Base-by-base conservation (phyloP, 2,113 vertebrate species). In the Ciconia stormi region DNA sequence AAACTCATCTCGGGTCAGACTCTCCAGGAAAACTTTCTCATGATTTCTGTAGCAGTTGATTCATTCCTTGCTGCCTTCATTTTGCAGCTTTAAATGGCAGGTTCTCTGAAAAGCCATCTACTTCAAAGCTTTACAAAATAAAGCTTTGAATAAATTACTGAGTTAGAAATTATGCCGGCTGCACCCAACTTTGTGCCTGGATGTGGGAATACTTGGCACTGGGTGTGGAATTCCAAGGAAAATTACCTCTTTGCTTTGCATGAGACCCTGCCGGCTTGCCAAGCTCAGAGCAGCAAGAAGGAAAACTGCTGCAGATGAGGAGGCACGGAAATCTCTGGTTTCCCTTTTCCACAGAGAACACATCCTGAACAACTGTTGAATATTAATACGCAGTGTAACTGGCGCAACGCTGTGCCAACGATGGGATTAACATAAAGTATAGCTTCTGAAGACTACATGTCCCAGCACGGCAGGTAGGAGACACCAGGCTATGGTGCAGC, bases 51-150 rank as follows among this genome's bases (percentile, higher is more conserved):
- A 74, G 76, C 76, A 47, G 72, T 80, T 40, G 38, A 34, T 89
- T 89, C 72, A 36, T 70, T 89, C 82, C 61, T 78, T 44, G n/a
- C 59, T 66, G 36, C 47, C 86, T 94, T 93, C 63, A 42, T 85
- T 93, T 66, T 90, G 71, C 59, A 90, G 74, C 66, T 92, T 62
- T 56, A 92, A 94, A 67, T 74, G 82, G 69, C 86, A 89, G 73
- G 74, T 78, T 89, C 72, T 59, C 76, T 82, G 89, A 63, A 92
- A 90, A 95, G 88, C 74, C 62, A 44, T 61, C 55, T 52, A 69
- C 87, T 95, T 85, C 87, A 96, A 85, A 95, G 95, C 90, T 91
- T 69, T 61, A 47, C n/a, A 71, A 87, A 92, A 81, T 55, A 87
- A 70, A 87, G 74, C 59, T 95, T 80, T 81, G 90, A 95, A 92